These are phyloP conservation scores for Rhimphoctona megacephalus DNA, from an alignment of 2,888 invertebrate genomes.

Conservation along the genomic window DNA sequence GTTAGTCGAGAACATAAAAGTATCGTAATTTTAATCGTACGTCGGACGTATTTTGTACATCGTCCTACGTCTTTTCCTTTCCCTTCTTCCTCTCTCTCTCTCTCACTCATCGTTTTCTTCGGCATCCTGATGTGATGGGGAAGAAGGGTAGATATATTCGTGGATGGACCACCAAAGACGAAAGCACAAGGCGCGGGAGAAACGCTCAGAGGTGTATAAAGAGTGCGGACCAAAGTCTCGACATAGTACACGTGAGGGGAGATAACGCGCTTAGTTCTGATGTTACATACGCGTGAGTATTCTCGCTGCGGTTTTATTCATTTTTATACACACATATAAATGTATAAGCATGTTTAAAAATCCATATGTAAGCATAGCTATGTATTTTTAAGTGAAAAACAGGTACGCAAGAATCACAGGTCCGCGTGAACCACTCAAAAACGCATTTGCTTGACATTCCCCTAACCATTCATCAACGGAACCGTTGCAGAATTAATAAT, in stretches of 20 bases:
- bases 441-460: constrained; percentile 72
- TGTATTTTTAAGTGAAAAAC: background rate
- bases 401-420: constrained; percentile 18
- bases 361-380: background rate
- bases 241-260: constrained; percentile 42
- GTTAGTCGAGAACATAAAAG: constrained; percentile 79
- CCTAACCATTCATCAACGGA: constrained; percentile 68
- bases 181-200: constrained; percentile 57
- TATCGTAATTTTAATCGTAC: constrained; percentile 81
- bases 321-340: background rate
- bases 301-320: constrained; percentile 34
- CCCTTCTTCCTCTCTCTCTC: constrained; percentile 23
- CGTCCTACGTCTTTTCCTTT: constrained; percentile 48
- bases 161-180: constrained; percentile 79
- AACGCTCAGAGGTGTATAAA: constrained; percentile 54
- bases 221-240: constrained; percentile 42
- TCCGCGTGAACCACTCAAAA: constrained; percentile 70
- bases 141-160: constrained; percentile 76
- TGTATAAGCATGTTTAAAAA: background rate
- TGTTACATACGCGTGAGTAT: constrained; percentile 32
- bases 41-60: constrained; percentile 69
- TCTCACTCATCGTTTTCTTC: constrained; percentile 49
- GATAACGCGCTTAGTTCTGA: constrained; percentile 64
- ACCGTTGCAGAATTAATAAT: constrained; percentile 77
- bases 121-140: constrained; percentile 65